A percentile compares a stretch with the other conserved stretches of the same genome.
Evolutionary conservation across 2,888 invertebrate species (phyloP).

Genomic region (Protodeltote pygarga): DNA sequence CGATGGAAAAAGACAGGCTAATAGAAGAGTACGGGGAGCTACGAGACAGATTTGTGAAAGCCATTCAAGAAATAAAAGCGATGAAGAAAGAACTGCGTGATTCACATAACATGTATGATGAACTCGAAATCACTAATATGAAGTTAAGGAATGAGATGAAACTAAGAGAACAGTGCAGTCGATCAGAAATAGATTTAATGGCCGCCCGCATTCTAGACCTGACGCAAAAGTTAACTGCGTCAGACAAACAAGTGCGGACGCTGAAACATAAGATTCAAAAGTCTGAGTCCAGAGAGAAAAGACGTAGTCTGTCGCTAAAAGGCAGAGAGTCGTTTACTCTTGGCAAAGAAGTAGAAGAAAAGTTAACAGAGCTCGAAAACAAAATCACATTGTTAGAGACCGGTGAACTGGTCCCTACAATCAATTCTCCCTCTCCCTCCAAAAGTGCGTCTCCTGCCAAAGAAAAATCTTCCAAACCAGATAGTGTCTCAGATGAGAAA

Average conservation of each 20-base stretch:
- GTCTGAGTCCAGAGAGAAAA: slow-evolving; percentile 91
- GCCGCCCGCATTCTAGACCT: slow-evolving; percentile 94
- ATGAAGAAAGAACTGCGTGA: slow-evolving; percentile 94
- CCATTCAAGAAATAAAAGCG: slow-evolving; percentile 93
- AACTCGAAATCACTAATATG: slow-evolving; percentile 92
- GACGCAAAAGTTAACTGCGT: slow-evolving; percentile 92
- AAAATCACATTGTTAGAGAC: slow-evolving; percentile 90
- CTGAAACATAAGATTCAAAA: slow-evolving; percentile 93
- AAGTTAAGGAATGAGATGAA: slow-evolving; percentile 91
- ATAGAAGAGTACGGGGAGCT: slow-evolving; percentile 94
- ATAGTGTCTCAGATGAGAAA: slow-evolving; percentile 80
- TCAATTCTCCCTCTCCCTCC: slow-evolving; percentile 80
- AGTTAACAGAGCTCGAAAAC: slow-evolving; percentile 92
- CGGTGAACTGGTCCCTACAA: slow-evolving; percentile 75
- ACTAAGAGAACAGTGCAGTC: slow-evolving; percentile 88
- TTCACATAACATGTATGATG: slow-evolving; percentile 93
- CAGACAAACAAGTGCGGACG: slow-evolving; percentile 93
- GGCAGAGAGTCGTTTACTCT: slow-evolving; percentile 93
- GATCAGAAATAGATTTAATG: slow-evolving; percentile 92
- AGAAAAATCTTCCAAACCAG: slow-evolving; percentile 84
- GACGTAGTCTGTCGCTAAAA: slow-evolving; percentile 93
- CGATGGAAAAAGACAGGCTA: slow-evolving; percentile 91
- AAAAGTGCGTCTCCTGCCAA: slow-evolving; percentile 86
- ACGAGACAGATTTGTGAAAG: slow-evolving; percentile 92
- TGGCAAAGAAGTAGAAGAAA: slow-evolving; percentile 94